Evolutionary conservation across 2,888 invertebrate genomes (phyloP), one percentile per base, ranked within the genome.

Genomic region (Temnothorax unifasciatus): DNA sequence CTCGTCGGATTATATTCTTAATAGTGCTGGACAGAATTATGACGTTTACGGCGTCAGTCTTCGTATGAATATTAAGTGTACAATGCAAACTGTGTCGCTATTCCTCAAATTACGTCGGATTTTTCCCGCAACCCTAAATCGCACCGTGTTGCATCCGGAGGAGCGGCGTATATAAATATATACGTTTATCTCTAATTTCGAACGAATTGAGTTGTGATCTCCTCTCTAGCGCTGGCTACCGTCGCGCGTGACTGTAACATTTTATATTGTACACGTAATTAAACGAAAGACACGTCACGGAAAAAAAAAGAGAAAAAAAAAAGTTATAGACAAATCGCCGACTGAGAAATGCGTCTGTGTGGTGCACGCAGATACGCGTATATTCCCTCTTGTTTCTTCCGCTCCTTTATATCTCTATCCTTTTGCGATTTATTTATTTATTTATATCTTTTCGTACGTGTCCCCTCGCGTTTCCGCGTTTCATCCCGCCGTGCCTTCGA

Each of bases 191-290:
- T 74, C 11, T 59, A 34, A 75, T 75, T 47, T 75, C 15, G 5
- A 75, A 41, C 15, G 29, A 29, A 44, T 44, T 74, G 50, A 38
- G 38, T 77, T 64, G 38, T 25, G 38, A 64, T 64, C 29, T n/a
- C n/a, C n/a, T n/a, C 29, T 52, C 8, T 21, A n/a, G 25, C 21
- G 73, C 52, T 61, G 52, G 41, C 71, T n/a, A 18, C 50, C 13
- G 54, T 66, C 83, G 69, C 81, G 86, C 68, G 73, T 41, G 47
- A 76, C 57, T 81, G 82, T 89, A 88, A 86, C 84, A 84, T 86
- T 89, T 89, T 89, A 86, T 87, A 89, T 87, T 89, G 89, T 89
- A 88, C 83, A 89, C 87, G 85, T 76, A 79, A 79, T 82, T 76
- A 84, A 88, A 76, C 83, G 85, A 76, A 81, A 85, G 69, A 83